Percentiles rank a stretch among this genome's conserved stretches.
Evolutionary conservation across 2,797 vertebrate species (phyloP).

Genomic region (Denticeps clupeoides): DNA sequence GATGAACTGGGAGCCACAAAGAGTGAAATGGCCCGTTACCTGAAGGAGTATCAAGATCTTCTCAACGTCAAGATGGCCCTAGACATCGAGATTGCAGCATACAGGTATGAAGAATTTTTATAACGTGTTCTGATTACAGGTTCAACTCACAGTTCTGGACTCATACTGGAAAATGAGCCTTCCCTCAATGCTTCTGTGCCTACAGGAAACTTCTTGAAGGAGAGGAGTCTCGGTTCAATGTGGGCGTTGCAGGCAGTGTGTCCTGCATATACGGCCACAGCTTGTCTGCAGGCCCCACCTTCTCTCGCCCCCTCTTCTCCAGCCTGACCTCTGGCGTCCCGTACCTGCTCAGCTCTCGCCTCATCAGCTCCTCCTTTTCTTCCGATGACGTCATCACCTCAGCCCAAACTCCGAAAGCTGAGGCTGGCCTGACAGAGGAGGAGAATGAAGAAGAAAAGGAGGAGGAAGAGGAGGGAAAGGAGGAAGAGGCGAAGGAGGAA

Average conservation of each 20-base stretch:
- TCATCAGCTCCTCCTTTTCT: slow-evolving; percentile 55
- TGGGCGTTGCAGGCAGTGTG: slow-evolving; percentile 59
- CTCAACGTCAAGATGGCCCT: slow-evolving; percentile 96
- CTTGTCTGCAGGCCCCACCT: slow-evolving; percentile 34
- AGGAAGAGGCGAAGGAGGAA: slow-evolving; percentile 35
- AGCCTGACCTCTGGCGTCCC: slow-evolving; percentile 58
- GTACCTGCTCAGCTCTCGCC: slow-evolving; percentile 54
- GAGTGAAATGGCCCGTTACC: slow-evolving; percentile 86
- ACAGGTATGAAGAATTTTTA: slow-evolving; percentile 76
- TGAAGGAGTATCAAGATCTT: slow-evolving; percentile 91
- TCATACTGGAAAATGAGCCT: not conserved
- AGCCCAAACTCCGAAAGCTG: slow-evolving; percentile 62
- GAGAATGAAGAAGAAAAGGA: slow-evolving; percentile 61
- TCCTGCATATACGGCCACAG: slow-evolving; percentile 48
- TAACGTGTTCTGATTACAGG: not conserved
- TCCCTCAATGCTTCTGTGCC: slow-evolving; percentile 7
- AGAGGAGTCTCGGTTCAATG: slow-evolving; percentile 83
- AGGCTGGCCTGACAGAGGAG: slow-evolving; percentile 62
- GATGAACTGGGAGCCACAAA: slow-evolving; percentile 82
- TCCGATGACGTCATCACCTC: slow-evolving; percentile 74
- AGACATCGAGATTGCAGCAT: slow-evolving; percentile 96
- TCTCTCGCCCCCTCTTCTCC: slow-evolving; percentile 60
- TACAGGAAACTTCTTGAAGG: slow-evolving; percentile 87
- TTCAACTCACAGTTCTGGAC: no score
- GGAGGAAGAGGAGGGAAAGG: slow-evolving; percentile 30